Evolutionary conservation across 2,797 vertebrate genomes (phyloP).

Genomic region (Crypturellus tataupa): DNA sequence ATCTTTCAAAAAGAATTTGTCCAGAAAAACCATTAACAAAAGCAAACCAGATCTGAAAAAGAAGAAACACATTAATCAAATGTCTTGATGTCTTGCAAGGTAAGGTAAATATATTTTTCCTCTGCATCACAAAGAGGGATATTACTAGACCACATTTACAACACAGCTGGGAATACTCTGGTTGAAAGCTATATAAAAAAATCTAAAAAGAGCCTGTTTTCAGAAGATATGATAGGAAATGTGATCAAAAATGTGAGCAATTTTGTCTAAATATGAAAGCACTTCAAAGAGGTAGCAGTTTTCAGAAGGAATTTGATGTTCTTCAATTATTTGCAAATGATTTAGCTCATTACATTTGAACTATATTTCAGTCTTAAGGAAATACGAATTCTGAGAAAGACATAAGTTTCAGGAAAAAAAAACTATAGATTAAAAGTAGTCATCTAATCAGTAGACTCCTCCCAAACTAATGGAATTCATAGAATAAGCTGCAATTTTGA

Average conservation of each 20-base stretch:
- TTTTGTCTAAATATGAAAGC: neutral
- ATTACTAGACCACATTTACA: neutral
- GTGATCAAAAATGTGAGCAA: neutral
- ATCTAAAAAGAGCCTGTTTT: neutral
- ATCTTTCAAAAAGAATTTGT: constrained; percentile 98
- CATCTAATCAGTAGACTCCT: neutral
- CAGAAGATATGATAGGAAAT: neutral
- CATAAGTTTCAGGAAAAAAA: neutral
- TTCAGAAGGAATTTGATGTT: neutral
- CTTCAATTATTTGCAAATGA: neutral
- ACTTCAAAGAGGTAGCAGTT: neutral
- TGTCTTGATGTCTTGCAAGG: neutral
- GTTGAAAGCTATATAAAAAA: neutral
- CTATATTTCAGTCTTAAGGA: neutral
- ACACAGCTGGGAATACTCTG: neutral
- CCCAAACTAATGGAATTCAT: neutral
- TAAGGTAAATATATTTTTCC: neutral
- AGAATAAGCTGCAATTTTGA: neutral
- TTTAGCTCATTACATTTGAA: neutral
- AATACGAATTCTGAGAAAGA: neutral
- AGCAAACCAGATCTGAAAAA: constrained; percentile 96
- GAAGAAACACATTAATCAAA: neutral
- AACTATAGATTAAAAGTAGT: neutral
- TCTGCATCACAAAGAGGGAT: neutral
- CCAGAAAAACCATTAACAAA: constrained; percentile 99